Evolutionary conservation across 2,888 invertebrate species (phyloP), one percentile per base, ranked within the genome.

Genomic region (Taphrorychus bicolor): DNA sequence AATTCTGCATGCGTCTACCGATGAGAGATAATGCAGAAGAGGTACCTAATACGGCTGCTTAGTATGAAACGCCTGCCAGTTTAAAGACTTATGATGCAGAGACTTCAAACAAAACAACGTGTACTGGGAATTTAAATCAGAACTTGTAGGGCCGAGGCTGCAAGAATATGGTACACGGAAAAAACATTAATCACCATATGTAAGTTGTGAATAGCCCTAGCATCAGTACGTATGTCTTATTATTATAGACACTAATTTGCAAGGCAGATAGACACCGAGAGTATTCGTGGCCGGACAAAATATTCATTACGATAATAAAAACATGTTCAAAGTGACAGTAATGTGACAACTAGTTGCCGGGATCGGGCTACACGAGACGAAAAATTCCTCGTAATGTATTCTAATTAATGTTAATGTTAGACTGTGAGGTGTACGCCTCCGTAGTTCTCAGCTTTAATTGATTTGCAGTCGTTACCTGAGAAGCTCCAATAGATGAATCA

Each of bases 281-380:
- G 32, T 32, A 32, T n/a, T 61, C 53, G 40, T 63, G 40, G 49
- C 22, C 23, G 32, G 40, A 57, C 49, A 49, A 57, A 45, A 21
- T 62, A 62, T 62, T 54, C 62, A 62, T 62, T 62, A 54, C 54
- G 24, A 56, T 19, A 48, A 21, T 63, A 63, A 63, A 56, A 53
- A 56, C 56, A 57, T 63, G 62, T 63, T 63, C 40, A 24, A 48
- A 49, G 62, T 63, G 62, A 45, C 45, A 17, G 45, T 45, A 45
- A 45, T 45, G 45, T 45, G 45, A 63, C 62, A 63, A 56, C 54
- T 48, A 62, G 62, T 53, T 51, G 23, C 23, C 32, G 45, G 14
- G 32, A 9, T 11, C 32, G 32, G 32, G 32, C 11, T 32, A 32
- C 11, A 32, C 45, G 45, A 45, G 23, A 40, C 52, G 53, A 24